Evolutionary conservation across 2,888 invertebrate genomes (phyloP), one percentile per base, ranked within the genome.

Genomic region (Eupithecia dodoneata): DNA sequence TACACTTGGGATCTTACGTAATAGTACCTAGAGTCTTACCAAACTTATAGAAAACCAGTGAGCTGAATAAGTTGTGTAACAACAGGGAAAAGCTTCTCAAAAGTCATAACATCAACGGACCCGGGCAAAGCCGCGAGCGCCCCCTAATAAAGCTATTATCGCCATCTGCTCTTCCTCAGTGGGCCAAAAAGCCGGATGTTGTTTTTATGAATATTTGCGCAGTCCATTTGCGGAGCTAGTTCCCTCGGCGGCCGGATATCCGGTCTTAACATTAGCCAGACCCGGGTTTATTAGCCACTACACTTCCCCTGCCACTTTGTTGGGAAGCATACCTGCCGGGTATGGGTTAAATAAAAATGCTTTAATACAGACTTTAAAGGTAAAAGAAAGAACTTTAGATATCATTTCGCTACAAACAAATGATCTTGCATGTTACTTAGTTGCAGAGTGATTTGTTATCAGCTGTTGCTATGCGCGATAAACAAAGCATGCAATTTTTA

Each of bases 221-320:
- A 77, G 75, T 65, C 75, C 71, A 77, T 77, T 77, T 75, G 71
- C 41, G 75, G 77, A 55, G 72, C 42, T 41, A 55, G 73, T 71
- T 65, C 75, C 70, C 73, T 6, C 6, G 52, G 71, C 45, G 71
- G 42, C 77, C 78, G 78, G 75, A 78, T 73, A 67, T 78, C 78
- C 78, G 78, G 75, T n/a, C 66, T 70, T 73, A 66, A 73, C 78
- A 73, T 75, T 71, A 78, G 18, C 74, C 74, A 59, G 72, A 55
- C 72, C 70, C 52, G 45, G 52, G 63, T 45, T 77, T 77, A 73
- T 71, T 75, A 71, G 70, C 75, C 69, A 63, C 76, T 71, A 42
- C 59, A 70, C 47, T 47, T 45, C 47, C 47, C 45, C 13, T 12
- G 30, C 18, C 7, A 66, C 66, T 66, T 42, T 66, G 65, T 42